Conservation (phyloP, 2,113 vertebrate species). For the Scomber japonicus region DNA sequence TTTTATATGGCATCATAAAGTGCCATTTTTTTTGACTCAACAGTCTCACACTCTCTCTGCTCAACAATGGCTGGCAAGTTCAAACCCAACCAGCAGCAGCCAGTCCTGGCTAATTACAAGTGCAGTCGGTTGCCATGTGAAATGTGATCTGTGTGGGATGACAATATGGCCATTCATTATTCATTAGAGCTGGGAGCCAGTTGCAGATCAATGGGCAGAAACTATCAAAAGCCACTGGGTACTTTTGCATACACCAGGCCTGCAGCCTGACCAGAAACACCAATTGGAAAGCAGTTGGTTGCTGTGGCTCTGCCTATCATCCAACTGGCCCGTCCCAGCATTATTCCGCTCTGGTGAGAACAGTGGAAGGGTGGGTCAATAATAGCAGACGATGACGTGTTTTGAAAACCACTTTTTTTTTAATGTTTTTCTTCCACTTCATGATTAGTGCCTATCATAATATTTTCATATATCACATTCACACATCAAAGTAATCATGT, state of each 20-base stretch:
- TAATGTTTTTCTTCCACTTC: not conserved
- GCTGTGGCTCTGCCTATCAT: not conserved
- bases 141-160: constrained; percentile 80
- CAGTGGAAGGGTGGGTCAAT: constrained; percentile 5
- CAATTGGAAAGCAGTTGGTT: not conserved
- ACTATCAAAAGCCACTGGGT: constrained; percentile 74
- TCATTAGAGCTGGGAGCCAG: constrained; percentile 75
- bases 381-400: not conserved
- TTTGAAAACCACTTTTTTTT: constrained; percentile 1
- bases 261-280: not conserved
- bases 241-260: constrained; percentile 38
- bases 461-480: not conserved
- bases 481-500: not conserved
- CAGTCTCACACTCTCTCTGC: constrained; percentile 15
- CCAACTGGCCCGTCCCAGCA: not conserved
- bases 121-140: constrained; percentile 74
- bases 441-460: not conserved
- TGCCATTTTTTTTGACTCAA: constrained; percentile 17
- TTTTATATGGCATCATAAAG: constrained; percentile 5
- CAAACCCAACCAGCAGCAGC: constrained; percentile 30
- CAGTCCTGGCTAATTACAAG: constrained; percentile 76
- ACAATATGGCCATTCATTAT: constrained; percentile 86
- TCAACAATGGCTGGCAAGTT: constrained; percentile 51
- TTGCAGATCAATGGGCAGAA: constrained; percentile 77
- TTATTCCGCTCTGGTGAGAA: constrained; percentile 14